Conservation (phyloP, 2,113 vertebrate genomes). For the Eulacestoma nigropectus region DNA sequence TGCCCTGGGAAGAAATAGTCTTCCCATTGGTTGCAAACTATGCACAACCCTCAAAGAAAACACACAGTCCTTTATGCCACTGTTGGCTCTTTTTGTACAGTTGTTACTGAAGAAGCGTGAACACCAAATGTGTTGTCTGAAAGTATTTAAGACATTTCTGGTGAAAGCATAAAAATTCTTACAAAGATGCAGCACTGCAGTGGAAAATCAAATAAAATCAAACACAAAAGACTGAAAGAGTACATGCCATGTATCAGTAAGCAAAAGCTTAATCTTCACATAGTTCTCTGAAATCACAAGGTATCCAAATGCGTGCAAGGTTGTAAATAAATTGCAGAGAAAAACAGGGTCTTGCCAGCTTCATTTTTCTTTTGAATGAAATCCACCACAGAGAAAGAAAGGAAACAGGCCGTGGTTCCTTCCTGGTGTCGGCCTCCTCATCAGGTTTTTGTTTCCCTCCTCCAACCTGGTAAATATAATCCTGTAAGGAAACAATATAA, state of each 20-base stretch:
- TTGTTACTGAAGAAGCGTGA: constrained; percentile 64
- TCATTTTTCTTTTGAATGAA: constrained; percentile 72
- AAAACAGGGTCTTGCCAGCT: constrained; percentile 74
- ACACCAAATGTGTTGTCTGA: constrained; percentile 72
- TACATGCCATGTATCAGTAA: constrained; percentile 78
- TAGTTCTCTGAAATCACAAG: constrained; percentile 78
- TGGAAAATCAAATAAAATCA: constrained; percentile 77
- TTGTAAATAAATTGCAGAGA: constrained; percentile 76
- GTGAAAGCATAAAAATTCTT: constrained; percentile 75
- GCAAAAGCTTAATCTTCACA: constrained; percentile 79
- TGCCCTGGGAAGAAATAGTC: constrained; percentile 27
- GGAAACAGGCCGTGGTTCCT: constrained; percentile 60
- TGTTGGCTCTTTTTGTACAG: constrained; percentile 63
- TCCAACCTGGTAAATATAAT: constrained; percentile 71
- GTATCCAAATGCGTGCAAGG: constrained; percentile 80
- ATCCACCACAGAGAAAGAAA: constrained; percentile 66
- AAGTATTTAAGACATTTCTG: constrained; percentile 74
- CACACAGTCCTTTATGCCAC: constrained; percentile 54
- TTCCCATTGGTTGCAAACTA: constrained; percentile 53
- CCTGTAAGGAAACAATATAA: constrained; percentile 71
- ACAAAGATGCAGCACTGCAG: constrained; percentile 62
- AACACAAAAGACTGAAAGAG: constrained; percentile 73
- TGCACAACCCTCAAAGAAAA: constrained; percentile 54
- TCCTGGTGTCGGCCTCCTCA: constrained; percentile 57
- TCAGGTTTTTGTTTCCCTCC: constrained; percentile 64